phyloP scores from a whole-genome alignment of 2,888 invertebrate genomes.

The Galerucella calmariensis region DNA sequence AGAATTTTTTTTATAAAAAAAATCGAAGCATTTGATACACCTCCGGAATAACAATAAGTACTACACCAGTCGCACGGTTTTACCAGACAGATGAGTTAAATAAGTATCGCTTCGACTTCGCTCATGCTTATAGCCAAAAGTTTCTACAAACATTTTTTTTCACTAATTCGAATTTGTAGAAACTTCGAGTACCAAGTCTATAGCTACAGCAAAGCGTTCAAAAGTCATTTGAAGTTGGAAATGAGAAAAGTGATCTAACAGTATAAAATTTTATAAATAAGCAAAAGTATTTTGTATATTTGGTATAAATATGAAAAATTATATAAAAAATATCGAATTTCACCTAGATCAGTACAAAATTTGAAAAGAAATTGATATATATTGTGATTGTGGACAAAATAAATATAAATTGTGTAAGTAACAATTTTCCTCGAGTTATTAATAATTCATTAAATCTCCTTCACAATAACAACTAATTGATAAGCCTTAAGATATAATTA shows the following conservation, averaged over 20 bases:
- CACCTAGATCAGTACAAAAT: no score
- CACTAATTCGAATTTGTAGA: slow-evolving; percentile 32
- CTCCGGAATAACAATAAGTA: slow-evolving; percentile 47
- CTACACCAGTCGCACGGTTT: slow-evolving; percentile 63
- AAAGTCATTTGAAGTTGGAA: slow-evolving; percentile 18
- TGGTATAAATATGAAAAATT: no score
- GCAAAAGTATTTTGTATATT: no score
- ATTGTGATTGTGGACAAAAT: no score
- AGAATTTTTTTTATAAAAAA: slow-evolving; percentile 30
- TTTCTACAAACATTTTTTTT: slow-evolving; percentile 45
- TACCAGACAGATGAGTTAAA: slow-evolving; percentile 65
- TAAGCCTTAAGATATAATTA: no score
- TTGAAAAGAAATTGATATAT: no score
- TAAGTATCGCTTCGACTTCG: slow-evolving; percentile 60
- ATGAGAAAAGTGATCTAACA: slow-evolving; percentile 10
- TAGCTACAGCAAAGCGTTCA: slow-evolving; percentile 46
- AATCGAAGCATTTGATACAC: slow-evolving; percentile 55
- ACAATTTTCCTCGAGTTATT: no score
- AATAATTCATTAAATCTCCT: no score
- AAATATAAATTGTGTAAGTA: no score
- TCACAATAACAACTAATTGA: no score
- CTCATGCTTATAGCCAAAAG: slow-evolving; percentile 58
- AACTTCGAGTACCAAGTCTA: slow-evolving; percentile 39
- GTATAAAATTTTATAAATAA: slow-evolving; percentile 8
- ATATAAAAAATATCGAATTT: no score